Evolutionary conservation across 2,888 invertebrate genomes (phyloP).

Genomic region (Corythucha ciliata): DNA sequence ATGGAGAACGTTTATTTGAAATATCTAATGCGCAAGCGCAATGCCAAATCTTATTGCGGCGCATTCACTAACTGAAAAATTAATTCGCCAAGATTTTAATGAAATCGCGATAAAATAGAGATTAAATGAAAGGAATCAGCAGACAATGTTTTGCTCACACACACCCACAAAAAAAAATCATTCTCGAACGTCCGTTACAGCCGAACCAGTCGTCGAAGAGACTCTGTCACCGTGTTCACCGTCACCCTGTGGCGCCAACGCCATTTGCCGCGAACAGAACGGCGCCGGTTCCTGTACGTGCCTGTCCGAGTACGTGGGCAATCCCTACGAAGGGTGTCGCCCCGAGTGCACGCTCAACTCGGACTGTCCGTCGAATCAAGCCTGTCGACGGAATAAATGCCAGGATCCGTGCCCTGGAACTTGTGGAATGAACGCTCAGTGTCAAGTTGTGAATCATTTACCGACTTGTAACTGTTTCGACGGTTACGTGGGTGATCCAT

Average conservation of each 20-base stretch:
- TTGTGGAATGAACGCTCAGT: constrained; percentile 70
- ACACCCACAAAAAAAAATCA: too few species aligned
- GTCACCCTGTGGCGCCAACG: constrained; percentile 69
- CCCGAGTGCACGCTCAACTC: constrained; percentile 71
- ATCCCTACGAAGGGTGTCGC: constrained; percentile 66
- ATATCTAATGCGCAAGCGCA: too few species aligned
- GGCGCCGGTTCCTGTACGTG: constrained; percentile 69
- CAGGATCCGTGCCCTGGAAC: constrained; percentile 65
- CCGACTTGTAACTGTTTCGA: constrained; percentile 64
- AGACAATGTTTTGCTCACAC: too few species aligned
- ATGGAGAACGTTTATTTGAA: too few species aligned
- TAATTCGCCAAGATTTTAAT: too few species aligned
- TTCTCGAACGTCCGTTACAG: too few species aligned
- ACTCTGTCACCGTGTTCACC: constrained; percentile 58
- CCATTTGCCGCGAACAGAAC: constrained; percentile 62
- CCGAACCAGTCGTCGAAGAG: constrained; percentile 18
- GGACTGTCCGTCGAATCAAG: constrained; percentile 52
- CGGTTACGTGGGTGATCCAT: constrained; percentile 69
- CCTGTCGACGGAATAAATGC: constrained; percentile 63
- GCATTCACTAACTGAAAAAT: too few species aligned
- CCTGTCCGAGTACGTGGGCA: constrained; percentile 61
- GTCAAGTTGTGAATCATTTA: constrained; percentile 70
- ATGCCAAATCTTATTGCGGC: too few species aligned
- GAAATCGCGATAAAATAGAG: too few species aligned
- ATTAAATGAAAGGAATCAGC: too few species aligned